Evolutionary conservation across 2,888 invertebrate species (phyloP), one percentile per base, ranked within the genome.

Genomic region (Pristionchus maxplancki): DNA sequence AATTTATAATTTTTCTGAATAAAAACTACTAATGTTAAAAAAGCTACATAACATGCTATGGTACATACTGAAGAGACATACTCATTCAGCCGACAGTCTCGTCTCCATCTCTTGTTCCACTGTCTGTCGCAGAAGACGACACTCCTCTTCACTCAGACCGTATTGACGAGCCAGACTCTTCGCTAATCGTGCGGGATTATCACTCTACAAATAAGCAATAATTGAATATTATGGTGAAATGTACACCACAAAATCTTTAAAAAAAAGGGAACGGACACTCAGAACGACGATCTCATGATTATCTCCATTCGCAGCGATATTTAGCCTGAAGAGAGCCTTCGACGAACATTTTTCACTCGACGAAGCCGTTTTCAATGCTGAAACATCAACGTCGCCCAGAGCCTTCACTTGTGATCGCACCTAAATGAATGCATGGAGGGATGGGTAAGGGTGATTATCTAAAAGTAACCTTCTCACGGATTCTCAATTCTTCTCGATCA

Each of bases 181-280:
- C 4, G 92, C 89, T 0, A 92, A 67, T 37, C 91, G 89, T 24
- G 92, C 92, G 3, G 92, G 90, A 88, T 90, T 90, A 37, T 91
- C 91, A 20, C 89, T 90, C 92, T 92, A 89, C 31, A 92, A 62
- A 62, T n/a, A 20, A 15, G 8, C 24, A 34, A 24, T 34, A 84
- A 37, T 20, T 28, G 17, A 44, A n/a, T 15, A 6, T n/a, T 8
- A 28, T 24, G 28, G 13, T 31, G 24, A 28, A 67, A 13, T 15
- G 48, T 48, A 48, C 48, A 15, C 8, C 24, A 20, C 17, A 58
- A 58, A 20, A 84, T n/a, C n/a, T n/a, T 2, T 9, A 50, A 50
- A 48, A 13, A 24, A 50, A n/a, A 20, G 17, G 24, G 58, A 86
- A 86, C 89, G 50, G 40, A 89, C 90, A 24, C 81, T 87, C 20